Evolutionary conservation across 2,113 vertebrate species (phyloP).

Genomic region (Lynx canadensis): DNA sequence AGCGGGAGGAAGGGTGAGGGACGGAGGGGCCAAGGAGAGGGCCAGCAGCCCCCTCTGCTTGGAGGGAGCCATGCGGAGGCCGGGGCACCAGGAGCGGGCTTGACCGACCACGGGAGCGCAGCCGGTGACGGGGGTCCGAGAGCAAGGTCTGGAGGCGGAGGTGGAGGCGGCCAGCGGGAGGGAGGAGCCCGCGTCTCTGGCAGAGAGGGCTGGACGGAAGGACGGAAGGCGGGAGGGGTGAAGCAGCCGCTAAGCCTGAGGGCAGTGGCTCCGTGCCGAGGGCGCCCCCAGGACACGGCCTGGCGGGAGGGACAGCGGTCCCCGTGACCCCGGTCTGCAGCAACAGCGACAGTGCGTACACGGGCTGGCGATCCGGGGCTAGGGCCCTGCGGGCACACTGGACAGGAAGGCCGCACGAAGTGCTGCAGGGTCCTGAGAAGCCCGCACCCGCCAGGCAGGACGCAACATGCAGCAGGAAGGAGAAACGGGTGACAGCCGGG

Average conservation of each 20-base stretch:
- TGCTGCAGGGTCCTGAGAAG: neutral
- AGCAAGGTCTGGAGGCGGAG: accelerated
- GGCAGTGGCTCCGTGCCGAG: neutral
- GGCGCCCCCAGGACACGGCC: neutral
- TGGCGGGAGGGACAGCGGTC: neutral
- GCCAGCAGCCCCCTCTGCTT: neutral
- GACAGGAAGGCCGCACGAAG: neutral
- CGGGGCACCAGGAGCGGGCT: neutral
- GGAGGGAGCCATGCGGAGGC: neutral
- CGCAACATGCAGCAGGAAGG: accelerated
- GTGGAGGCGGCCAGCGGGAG: too few relatives aligned
- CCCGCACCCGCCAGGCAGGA: neutral
- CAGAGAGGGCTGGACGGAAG: neutral
- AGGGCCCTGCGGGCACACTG: neutral
- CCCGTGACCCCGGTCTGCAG: neutral
- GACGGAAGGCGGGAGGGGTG: neutral
- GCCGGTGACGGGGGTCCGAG: neutral
- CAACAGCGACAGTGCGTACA: neutral
- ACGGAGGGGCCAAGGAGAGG: neutral
- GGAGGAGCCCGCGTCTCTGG: too few relatives aligned
- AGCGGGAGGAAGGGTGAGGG: too few relatives aligned
- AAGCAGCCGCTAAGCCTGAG: neutral
- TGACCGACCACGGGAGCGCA: accelerated
- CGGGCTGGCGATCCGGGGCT: neutral
- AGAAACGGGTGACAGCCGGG: neutral